phyloP scores from a whole-genome alignment of 2,797 vertebrate genomes.

The Anguilla megastoma region DNA sequence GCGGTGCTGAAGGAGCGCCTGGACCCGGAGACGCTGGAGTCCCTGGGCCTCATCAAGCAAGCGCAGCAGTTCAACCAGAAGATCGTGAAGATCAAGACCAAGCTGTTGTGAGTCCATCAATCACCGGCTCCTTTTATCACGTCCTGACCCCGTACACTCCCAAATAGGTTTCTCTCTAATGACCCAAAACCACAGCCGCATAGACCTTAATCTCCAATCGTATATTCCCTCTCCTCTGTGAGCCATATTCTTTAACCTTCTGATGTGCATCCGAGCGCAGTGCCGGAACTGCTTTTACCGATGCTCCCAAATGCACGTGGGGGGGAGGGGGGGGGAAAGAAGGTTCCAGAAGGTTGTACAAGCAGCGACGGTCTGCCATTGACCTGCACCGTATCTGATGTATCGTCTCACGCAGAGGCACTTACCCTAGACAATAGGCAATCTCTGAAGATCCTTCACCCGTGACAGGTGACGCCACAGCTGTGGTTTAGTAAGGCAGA shows the following conservation, averaged over 20 bases:
- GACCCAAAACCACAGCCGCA: neutral
- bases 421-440: neutral
- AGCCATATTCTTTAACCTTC: neutral
- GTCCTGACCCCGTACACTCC: neutral
- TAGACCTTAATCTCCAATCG: neutral
- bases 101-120: conserved; percentile 88
- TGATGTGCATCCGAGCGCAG: neutral
- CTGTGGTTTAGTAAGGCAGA: neutral
- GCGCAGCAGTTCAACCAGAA: conserved; percentile 99
- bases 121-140: neutral
- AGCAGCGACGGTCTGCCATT: neutral
- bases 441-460: neutral
- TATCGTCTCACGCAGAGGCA: neutral
- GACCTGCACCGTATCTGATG: neutral
- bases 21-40: conserved; percentile 96
- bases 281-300: neutral
- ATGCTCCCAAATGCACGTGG: neutral
- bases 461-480: neutral
- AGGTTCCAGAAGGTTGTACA: neutral
- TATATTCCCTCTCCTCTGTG: neutral
- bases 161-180: neutral
- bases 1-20: conserved; percentile 92
- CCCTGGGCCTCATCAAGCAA: conserved; percentile 95
- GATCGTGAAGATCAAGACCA: conserved; percentile 99
- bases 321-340: neutral